A percentile compares a stretch with the other conserved stretches of the same genome.
These are phyloP conservation scores for Nysson spinosus DNA, from an alignment of 2,888 invertebrate species.

Conservation along the genomic window DNA sequence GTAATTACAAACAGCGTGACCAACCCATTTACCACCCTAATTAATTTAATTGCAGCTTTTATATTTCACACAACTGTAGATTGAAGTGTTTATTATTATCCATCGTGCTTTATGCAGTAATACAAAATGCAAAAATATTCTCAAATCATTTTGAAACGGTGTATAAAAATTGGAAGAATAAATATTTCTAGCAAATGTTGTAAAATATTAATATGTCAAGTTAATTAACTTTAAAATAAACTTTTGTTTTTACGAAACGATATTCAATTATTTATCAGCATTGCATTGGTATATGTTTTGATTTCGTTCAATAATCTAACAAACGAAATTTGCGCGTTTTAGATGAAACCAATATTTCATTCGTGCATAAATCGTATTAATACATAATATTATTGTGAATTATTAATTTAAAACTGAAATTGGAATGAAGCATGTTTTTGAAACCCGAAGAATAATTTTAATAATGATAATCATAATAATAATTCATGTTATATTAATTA, in stretches of 20 bases:
- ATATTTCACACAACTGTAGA: conserved; percentile 15
- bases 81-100: conserved; percentile 1
- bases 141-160: conserved; percentile 4
- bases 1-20: conserved; percentile 72
- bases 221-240: conserved; percentile 49
- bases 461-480: too few relatives aligned
- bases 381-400: neutral
- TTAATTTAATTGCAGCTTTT: neutral
- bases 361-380: neutral
- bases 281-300: too few relatives aligned
- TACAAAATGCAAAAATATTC: conserved; percentile 2
- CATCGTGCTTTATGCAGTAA: conserved; percentile 14
- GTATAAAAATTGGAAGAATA: neutral
- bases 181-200: conserved; percentile 27
- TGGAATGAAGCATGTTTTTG: too few relatives aligned
- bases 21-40: conserved; percentile 78
- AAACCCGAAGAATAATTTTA: too few relatives aligned
- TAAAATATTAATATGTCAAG: conserved; percentile 38
- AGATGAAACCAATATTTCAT: too few relatives aligned
- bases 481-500: too few relatives aligned
- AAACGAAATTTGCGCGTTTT: too few relatives aligned
- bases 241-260: conserved; percentile 46
- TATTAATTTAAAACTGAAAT: neutral
- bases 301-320: too few relatives aligned
- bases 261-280: conserved; percentile 24